A percentile compares a stretch with the other conserved stretches of the same genome.
phyloP scores from a whole-genome alignment of 2,888 invertebrate species.

The Agriopis aurantiaria region DNA sequence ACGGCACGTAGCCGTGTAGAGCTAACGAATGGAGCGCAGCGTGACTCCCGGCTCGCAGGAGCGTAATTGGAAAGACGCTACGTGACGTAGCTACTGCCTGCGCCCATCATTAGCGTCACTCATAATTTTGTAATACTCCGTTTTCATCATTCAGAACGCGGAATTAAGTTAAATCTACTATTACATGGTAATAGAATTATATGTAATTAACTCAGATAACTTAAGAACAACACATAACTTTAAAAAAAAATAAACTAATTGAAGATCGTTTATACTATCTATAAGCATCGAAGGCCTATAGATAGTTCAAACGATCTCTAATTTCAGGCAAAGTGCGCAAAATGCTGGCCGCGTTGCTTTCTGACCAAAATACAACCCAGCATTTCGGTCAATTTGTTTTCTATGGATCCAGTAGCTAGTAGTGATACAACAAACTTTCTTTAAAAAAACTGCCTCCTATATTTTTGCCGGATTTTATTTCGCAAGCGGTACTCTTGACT shows the following conservation, averaged over 20 bases:
- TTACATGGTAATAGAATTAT: not conserved
- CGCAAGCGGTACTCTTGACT: no score
- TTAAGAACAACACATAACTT: no score
- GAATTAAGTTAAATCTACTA: constrained; percentile 9
- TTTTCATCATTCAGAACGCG: constrained; percentile 15
- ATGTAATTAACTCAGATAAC: not conserved
- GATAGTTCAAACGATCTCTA: no score
- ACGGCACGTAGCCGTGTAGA: constrained; percentile 79
- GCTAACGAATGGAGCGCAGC: constrained; percentile 80
- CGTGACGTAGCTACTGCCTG: constrained; percentile 63
- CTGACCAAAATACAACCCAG: no score
- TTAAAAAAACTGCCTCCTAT: no score
- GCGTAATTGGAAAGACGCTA: constrained; percentile 77
- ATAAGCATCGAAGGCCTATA: no score
- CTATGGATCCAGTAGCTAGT: not conserved
- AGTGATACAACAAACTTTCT: not conserved
- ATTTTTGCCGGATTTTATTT: no score
- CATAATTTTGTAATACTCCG: constrained; percentile 58
- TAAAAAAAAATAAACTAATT: no score
- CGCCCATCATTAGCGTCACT: constrained; percentile 84
- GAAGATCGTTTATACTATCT: no score
- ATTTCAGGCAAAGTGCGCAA: no score
- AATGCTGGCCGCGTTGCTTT: no score
- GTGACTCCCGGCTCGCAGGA: constrained; percentile 66
- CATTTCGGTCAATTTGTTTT: no score